Percentiles rank a stretch among this genome's conserved stretches.
phyloP scores from a whole-genome alignment of 1,140 invertebrate genomes.

The Ruditapes philippinarum region DNA sequence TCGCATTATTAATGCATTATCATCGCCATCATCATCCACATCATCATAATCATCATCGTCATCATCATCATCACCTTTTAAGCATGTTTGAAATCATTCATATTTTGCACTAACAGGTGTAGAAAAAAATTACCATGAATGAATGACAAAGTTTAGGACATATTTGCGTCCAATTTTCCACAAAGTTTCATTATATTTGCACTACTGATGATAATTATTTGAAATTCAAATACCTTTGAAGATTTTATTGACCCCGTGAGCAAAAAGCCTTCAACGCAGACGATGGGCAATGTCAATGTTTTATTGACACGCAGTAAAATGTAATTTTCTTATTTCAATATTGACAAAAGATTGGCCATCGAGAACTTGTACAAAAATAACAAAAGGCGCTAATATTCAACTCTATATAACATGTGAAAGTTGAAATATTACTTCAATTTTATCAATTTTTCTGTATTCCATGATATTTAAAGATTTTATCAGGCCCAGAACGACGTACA shows the following conservation, averaged over 20 bases:
- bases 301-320: neutral
- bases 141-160: no score
- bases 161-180: neutral
- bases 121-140: no score
- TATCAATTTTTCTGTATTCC: neutral
- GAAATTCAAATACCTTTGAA: conserved; percentile 29
- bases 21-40: no score
- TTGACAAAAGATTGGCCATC: conserved; percentile 41
- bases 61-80: no score
- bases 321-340: conserved; percentile 60
- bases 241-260: conserved; percentile 23
- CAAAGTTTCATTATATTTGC: neutral
- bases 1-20: no score
- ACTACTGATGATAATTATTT: conserved; percentile 7
- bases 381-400: conserved; percentile 8
- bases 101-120: no score
- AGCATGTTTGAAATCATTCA: no score
- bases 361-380: conserved; percentile 8
- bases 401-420: neutral
- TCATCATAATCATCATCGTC: no score
- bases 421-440: neutral
- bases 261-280: neutral
- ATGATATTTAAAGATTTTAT: neutral
- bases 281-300: neutral
- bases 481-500: neutral